A percentile compares a stretch with the other conserved stretches of the same genome.
Conservation (phyloP, 2,113 vertebrate species). For the Chionodraco myersi region DNA sequence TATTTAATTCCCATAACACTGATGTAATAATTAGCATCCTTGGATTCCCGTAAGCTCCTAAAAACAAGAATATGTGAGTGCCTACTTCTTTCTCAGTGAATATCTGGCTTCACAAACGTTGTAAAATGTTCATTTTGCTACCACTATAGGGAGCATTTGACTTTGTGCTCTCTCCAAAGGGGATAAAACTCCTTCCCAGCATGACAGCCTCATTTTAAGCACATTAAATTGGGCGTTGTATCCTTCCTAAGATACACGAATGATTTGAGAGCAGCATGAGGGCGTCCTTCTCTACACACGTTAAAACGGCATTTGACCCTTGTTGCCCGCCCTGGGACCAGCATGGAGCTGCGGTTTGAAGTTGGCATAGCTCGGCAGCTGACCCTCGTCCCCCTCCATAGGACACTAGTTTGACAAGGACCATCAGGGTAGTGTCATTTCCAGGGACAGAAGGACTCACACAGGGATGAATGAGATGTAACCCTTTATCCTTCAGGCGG, state of each 20-base stretch:
- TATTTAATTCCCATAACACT: neutral
- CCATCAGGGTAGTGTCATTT: conserved; percentile 55
- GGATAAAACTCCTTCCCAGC: conserved; percentile 52
- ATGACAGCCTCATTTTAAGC: conserved; percentile 53
- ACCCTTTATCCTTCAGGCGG: conserved; percentile 57
- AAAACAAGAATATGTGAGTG: conserved; percentile 3
- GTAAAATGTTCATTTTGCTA: conserved; percentile 44
- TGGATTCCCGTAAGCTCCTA: neutral
- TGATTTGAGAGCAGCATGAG: conserved; percentile 70
- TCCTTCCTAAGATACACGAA: conserved; percentile 53
- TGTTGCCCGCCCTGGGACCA: conserved; percentile 53
- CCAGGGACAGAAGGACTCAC: conserved; percentile 46
- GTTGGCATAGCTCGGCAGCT: conserved; percentile 24
- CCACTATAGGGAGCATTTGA: conserved; percentile 48
- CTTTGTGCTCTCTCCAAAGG: conserved; percentile 52
- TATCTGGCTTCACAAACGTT: conserved; percentile 12
- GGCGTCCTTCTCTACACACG: conserved; percentile 37
- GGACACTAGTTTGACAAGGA: conserved; percentile 58
- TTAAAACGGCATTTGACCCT: conserved; percentile 67
- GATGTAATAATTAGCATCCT: neutral
- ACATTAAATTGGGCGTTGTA: conserved; percentile 51
- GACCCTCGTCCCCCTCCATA: conserved; percentile 47
- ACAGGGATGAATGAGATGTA: conserved; percentile 43
- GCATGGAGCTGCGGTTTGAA: conserved; percentile 63
- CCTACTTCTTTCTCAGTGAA: neutral